Base-by-base conservation (phyloP, 2,888 invertebrate genomes). In the Erebia palarica region DNA sequence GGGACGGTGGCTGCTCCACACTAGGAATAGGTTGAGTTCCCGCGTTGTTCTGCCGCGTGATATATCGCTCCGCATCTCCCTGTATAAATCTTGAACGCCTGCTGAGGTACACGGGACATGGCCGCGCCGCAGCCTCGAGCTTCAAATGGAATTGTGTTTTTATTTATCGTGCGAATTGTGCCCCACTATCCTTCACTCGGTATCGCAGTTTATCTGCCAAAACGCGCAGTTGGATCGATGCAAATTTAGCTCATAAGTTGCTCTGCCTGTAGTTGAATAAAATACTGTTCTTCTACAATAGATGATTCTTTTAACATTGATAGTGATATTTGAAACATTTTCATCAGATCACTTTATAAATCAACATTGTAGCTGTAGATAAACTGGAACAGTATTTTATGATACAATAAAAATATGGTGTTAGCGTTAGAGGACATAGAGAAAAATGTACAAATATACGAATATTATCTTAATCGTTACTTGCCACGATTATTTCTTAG, bases 91-190 rank as follows among this genome's bases (percentile, higher is more conserved):
- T 91, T 88, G 92, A 88, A 86, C 91, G 91, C 93, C 93, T 90
- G 93, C 93, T 93, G 93, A 91, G 93, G 92, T 92, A 92, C 93
- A 92, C 89, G 92, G 84, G 89, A 89, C 91, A 84, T 21, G 86
- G 88, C 87, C 84, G 89, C 87, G 84, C 88, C 87, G 84, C 90
- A 88, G 85, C 88, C 82, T 84, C 85, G 84, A 83, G 90, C 90
- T 88, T 91, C 91, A 91, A 92, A 92, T 92, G 91, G 92, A 92
- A 93, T 92, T 92, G 91, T 93, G 88, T 92, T 93, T 92, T 93
- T 93, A 93, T 93, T 93, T 93, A 92, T 92, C 91, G 92, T 91
- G 90, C 90, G 91, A 92, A 92, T 88, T 87, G 90, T 84, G 82
- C 84, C 88, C 86, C 87, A 84, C 88, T 92, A 92, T 93, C 90